phyloP scores from a whole-genome alignment of 2,888 invertebrate species.

The Caenorhabditis plicata region DNA sequence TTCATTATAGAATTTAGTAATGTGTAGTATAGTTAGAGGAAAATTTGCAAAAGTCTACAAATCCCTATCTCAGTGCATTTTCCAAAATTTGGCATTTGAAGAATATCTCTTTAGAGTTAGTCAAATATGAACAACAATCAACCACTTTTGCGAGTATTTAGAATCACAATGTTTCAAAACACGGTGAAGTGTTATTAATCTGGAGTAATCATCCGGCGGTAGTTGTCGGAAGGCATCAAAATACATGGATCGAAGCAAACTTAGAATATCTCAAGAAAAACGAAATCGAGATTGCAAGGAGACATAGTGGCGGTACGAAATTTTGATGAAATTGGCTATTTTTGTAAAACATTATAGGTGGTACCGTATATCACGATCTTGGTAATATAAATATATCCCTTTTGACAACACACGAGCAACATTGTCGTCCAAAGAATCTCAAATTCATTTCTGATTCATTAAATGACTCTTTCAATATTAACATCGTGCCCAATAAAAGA shows the following conservation, averaged over 20 bases:
- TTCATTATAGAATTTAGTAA: no score
- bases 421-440: constrained; percentile 84
- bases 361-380: constrained; percentile 90
- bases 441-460: constrained; percentile 79
- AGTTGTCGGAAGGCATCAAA: constrained; percentile 93
- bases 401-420: constrained; percentile 80
- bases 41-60: constrained; percentile 74
- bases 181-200: constrained; percentile 82
- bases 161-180: constrained; percentile 74
- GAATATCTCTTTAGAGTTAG: constrained; percentile 83
- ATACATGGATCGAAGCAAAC: constrained; percentile 91
- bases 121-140: neutral
- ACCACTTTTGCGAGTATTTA: constrained; percentile 2
- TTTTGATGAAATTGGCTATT: neutral
- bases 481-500: constrained; percentile 73
- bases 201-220: constrained; percentile 91
- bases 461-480: constrained; percentile 71
- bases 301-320: constrained; percentile 82
- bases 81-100: constrained; percentile 89
- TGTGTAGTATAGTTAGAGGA: constrained; percentile 14
- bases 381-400: constrained; percentile 86
- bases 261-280: constrained; percentile 73
- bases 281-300: constrained; percentile 74
- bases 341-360: constrained; percentile 67
- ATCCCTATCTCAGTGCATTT: constrained; percentile 87